A percentile compares a stretch with the other conserved stretches of the same genome.
Evolutionary conservation across 2,113 vertebrate genomes (phyloP).

Genomic region (Nansenia antarctica): DNA sequence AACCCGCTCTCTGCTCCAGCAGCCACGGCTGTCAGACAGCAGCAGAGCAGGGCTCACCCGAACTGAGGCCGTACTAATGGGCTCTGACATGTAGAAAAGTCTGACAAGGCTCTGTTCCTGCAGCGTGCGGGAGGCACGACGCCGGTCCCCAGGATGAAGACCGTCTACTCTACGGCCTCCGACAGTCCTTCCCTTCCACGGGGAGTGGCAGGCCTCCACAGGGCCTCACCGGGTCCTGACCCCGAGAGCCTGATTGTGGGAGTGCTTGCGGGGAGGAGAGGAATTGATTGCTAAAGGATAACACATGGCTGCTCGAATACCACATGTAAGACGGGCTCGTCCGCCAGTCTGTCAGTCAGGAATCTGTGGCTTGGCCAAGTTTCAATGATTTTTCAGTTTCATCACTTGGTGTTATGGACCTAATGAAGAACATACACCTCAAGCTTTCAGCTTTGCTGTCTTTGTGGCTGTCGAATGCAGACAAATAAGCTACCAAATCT

Average conservation of each 20-base stretch:
- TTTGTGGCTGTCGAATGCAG: slow-evolving; percentile 1
- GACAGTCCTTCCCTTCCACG: slow-evolving; percentile 12
- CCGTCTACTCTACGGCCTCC: neutral
- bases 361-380: slow-evolving; percentile 69
- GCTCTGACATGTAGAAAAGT: slow-evolving; percentile 11
- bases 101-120: slow-evolving; percentile 8
- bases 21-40: slow-evolving; percentile 19
- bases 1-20: slow-evolving; percentile 3
- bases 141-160: slow-evolving; percentile 7
- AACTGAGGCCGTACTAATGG: slow-evolving; percentile 16
- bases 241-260: slow-evolving; percentile 38
- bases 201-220: neutral
- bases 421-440: slow-evolving; percentile 39
- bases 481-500: slow-evolving; percentile 22
- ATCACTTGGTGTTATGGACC: slow-evolving; percentile 9
- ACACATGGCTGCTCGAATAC: slow-evolving; percentile 70
- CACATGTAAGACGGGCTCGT: slow-evolving; percentile 65
- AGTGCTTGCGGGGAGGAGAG: slow-evolving; percentile 11
- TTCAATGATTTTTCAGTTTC: slow-evolving; percentile 67
- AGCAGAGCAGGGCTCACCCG: slow-evolving; percentile 25
- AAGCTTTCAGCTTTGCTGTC: neutral
- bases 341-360: slow-evolving; percentile 66
- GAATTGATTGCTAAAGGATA: slow-evolving; percentile 65
- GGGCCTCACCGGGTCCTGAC: slow-evolving; percentile 38
- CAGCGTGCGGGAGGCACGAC: neutral